Conservation (phyloP, 1,140 invertebrate genomes). For the Tetramorium alpestre region DNA sequence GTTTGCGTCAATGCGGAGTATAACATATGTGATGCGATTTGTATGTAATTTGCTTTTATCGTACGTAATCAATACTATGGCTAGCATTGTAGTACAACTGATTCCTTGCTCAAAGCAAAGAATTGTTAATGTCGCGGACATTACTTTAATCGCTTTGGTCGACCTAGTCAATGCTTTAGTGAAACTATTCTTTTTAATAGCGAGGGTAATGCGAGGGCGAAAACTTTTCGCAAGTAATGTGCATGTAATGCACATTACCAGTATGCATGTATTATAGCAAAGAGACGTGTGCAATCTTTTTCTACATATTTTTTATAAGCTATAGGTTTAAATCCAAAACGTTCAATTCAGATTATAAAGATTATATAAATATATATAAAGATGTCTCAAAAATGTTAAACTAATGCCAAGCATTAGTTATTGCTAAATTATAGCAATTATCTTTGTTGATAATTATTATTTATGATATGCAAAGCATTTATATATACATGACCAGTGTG, state of each 20-base stretch:
- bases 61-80: conserved; percentile 1
- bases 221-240: conserved; percentile 3
- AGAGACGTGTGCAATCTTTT: conserved; percentile 21
- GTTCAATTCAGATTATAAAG: conserved; percentile 34
- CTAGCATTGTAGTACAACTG: conserved; percentile 17
- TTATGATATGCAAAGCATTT: conserved; percentile 31
- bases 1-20: not conserved
- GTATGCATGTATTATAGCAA: not conserved
- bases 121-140: conserved; percentile 16
- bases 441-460: conserved; percentile 51
- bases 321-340: conserved; percentile 31
- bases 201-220: not conserved
- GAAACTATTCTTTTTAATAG: conserved; percentile 16
- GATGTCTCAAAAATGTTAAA: conserved; percentile 34
- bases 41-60: conserved; percentile 25
- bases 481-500: not conserved
- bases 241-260: conserved; percentile 12
- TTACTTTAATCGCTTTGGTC: conserved; percentile 25
- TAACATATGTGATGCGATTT: not conserved
- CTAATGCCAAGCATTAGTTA: conserved; percentile 44
- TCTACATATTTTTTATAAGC: conserved; percentile 50
- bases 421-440: conserved; percentile 19
- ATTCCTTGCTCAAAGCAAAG: conserved; percentile 16
- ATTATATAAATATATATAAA: conserved; percentile 17
- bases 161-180: conserved; percentile 44